Percentiles rank a stretch among this genome's conserved stretches.
These are phyloP conservation scores for Seriola aureovittata DNA, from an alignment of 2,113 vertebrate genomes.

Conservation along the genomic window DNA sequence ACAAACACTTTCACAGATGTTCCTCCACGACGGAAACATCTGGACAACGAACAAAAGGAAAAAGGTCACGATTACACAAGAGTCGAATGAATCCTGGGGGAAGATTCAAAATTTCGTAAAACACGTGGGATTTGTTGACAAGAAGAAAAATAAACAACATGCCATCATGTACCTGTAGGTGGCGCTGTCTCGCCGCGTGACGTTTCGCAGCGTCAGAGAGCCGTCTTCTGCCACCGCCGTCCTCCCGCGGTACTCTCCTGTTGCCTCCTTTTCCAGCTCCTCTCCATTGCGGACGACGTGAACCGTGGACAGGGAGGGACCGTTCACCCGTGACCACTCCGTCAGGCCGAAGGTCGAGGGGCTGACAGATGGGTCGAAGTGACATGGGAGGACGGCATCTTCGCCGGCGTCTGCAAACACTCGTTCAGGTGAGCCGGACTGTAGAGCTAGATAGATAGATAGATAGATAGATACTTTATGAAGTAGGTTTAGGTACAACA, in stretches of 20 bases:
- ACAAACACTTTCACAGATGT: not conserved
- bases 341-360: rapidly evolving
- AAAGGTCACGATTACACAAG: too few relatives aligned
- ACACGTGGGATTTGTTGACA: not conserved
- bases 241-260: rapidly evolving
- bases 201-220: not conserved
- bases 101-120: too few relatives aligned
- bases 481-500: too few relatives aligned
- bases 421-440: not conserved
- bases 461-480: too few relatives aligned
- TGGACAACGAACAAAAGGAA: not conserved
- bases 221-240: rapidly evolving
- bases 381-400: not conserved
- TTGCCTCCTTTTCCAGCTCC: not conserved
- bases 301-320: not conserved
- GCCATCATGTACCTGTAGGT: not conserved
- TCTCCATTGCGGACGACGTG: rapidly evolving
- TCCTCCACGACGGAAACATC: not conserved
- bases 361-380: not conserved
- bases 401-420: not conserved
- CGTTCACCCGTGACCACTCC: not conserved
- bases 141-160: not conserved
- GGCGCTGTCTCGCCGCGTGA: not conserved
- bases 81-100: too few relatives aligned
- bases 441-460: not conserved